Evolutionary conservation across 2,888 invertebrate genomes (phyloP), one percentile per base, ranked within the genome.

Genomic region (Erpobdella octoculata): DNA sequence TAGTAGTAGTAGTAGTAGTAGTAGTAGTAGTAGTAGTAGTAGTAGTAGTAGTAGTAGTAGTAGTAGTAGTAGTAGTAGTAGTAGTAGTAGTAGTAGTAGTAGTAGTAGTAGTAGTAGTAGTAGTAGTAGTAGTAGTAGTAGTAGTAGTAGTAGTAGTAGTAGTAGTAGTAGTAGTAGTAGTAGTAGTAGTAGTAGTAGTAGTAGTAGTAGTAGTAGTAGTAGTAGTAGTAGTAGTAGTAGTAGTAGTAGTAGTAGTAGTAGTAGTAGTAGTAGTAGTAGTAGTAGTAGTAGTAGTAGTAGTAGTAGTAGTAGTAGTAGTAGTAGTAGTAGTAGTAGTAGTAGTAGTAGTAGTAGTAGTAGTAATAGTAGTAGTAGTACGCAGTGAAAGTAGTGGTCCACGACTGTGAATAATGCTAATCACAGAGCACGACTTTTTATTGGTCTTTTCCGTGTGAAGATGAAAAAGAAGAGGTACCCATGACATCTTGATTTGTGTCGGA

Each of bases 251-350:
- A 71, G 70, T 70, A 70, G 70, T 70, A 70, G 70, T 67, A 70
- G 70, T 70, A 70, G 70, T 70, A 70, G 70, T 70, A 70, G 70
- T 70, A 70, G 70, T 70, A 70, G 70, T 67, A 70, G 70, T 70
- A 70, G 70, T 70, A 70, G 70, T 70, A 70, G 70, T 70, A 70
- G 70, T 70, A 70, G 70, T 70, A 70, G 70, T 70, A 70, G 70
- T 70, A 70, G 70, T 70, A 70, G 70, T 70, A 70, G 70, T 70
- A 70, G 64, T 70, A 70, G 70, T 70, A 70, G 70, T 70, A 70
- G 70, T 70, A 70, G 70, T 71, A 70, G 70, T 70, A 70, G 70
- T 67, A 71, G 70, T 70, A 71, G 70, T 67, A 70, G 70, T 70
- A 70, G 70, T 70, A 70, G 70, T 70, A 64, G 64, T 31, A 64